Evolutionary conservation across 2,797 vertebrate genomes (phyloP).

Genomic region (Gambusia yucatana): DNA sequence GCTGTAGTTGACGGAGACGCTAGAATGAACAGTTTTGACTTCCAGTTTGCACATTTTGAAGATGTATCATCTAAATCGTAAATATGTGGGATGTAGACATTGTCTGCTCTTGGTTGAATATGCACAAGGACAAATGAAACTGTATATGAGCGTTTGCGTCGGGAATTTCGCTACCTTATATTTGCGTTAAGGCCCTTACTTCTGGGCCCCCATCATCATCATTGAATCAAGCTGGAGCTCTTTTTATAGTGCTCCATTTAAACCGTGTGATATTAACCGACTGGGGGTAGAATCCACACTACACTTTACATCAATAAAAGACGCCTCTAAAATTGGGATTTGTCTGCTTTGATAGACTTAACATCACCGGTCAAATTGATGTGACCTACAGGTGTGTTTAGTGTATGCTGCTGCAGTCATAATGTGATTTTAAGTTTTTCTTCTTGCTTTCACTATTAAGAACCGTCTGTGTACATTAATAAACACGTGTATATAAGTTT

Average conservation of each 20-base stretch:
- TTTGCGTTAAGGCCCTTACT: constrained; percentile 58
- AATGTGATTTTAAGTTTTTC: neutral
- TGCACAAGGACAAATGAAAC: neutral
- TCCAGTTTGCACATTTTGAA: neutral
- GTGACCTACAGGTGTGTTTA: constrained; percentile 19
- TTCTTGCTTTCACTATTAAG: neutral
- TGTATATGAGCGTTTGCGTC: neutral
- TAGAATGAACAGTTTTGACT: constrained; percentile 45
- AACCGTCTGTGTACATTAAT: neutral
- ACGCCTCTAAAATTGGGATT: neutral
- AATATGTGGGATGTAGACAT: accelerated
- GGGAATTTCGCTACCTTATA: constrained; percentile 28
- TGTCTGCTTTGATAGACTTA: neutral
- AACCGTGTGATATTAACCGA: neutral
- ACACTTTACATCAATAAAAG: neutral
- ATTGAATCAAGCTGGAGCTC: constrained; percentile 25
- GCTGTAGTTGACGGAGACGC: constrained; percentile 31
- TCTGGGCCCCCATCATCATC: constrained; percentile 47
- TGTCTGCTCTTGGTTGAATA: neutral
- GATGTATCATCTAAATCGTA: neutral
- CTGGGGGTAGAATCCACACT: neutral
- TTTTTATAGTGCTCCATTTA: neutral
- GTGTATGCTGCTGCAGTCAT: neutral
- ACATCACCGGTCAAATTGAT: constrained; percentile 19
- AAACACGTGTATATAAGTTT: neutral